Percentiles rank a stretch among this genome's conserved stretches.
phyloP scores from a whole-genome alignment of 30 jellyfish, hydroid and myxozoan species.

The Pelagia noctiluca region DNA sequence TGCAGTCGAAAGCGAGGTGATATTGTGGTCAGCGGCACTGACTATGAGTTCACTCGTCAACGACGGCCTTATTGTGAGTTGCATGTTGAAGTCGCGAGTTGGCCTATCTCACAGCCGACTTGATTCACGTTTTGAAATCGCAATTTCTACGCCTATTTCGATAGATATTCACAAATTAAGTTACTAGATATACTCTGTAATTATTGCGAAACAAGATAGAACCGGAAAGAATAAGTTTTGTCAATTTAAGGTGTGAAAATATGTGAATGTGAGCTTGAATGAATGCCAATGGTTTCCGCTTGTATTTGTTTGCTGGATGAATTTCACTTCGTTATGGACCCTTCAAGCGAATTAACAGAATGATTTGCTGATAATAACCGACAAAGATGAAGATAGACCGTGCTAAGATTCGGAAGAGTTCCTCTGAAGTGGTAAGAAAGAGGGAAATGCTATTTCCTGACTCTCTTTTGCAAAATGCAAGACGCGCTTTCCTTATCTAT shows the following conservation, averaged over 20 bases:
- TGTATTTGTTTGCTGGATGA: neutral
- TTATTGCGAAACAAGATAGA: neutral
- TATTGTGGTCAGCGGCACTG: too few species aligned
- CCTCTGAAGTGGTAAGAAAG: slow-evolving; percentile 92
- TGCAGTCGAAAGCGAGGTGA: too few species aligned
- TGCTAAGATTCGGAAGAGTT: slow-evolving; percentile 83
- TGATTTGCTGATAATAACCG: neutral
- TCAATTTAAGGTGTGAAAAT: neutral
- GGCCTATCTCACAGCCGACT: neutral
- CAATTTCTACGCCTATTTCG: neutral
- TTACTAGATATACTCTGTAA: neutral
- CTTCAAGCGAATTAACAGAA: neutral
- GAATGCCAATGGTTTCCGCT: slow-evolving; percentile 21
- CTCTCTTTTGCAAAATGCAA: neutral
- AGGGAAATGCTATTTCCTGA: too few species aligned
- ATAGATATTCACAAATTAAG: neutral
- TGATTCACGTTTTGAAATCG: neutral
- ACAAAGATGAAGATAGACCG: slow-evolving; percentile 90
- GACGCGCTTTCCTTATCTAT: neutral
- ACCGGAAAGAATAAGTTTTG: neutral
- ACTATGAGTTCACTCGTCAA: too few species aligned
- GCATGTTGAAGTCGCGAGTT: neutral
- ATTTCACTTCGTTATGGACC: neutral
- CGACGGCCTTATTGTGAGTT: too few species aligned
- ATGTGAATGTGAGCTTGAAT: slow-evolving; percentile 20